Evolutionary conservation across 2,888 invertebrate genomes (phyloP).

Genomic region (Cinara cedri): DNA sequence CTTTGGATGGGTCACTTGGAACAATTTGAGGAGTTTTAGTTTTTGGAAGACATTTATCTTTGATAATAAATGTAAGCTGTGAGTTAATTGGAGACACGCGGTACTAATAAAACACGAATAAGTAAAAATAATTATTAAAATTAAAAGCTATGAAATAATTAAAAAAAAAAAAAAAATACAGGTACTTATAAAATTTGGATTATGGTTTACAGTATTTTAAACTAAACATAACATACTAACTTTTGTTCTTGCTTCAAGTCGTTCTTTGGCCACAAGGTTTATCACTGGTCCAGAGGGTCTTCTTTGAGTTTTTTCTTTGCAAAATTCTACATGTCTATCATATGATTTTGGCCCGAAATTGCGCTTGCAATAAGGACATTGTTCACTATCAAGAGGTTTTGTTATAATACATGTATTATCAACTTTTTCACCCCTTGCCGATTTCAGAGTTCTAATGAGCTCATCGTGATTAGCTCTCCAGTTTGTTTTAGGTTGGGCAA

Average conservation of each 20-base stretch:
- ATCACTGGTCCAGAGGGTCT: constrained; percentile 65
- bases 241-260: constrained; percentile 81
- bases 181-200: neutral
- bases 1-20: constrained; percentile 35
- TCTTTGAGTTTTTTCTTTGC: constrained; percentile 73
- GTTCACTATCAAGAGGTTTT: constrained; percentile 64
- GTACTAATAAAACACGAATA: constrained; percentile 60
- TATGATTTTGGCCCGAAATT: constrained; percentile 88
- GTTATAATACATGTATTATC: constrained; percentile 43
- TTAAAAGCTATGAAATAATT: constrained; percentile 1
- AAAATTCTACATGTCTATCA: constrained; percentile 95
- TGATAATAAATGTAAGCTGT: constrained; percentile 69
- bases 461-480: constrained; percentile 74
- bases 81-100: constrained; percentile 63
- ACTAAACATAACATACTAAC: constrained; percentile 59
- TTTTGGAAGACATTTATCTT: constrained; percentile 72
- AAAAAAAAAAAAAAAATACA: neutral
- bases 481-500: constrained; percentile 60
- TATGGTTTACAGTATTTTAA: neutral
- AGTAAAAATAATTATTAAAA: too few species aligned
- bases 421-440: constrained; percentile 64
- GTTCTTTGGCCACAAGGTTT: constrained; percentile 73
- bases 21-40: constrained; percentile 33
- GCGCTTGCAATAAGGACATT: constrained; percentile 86
- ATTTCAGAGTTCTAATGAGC: constrained; percentile 69